phyloP scores from a whole-genome alignment of 2,888 invertebrate species.

The Nemapogon koenigi region DNA sequence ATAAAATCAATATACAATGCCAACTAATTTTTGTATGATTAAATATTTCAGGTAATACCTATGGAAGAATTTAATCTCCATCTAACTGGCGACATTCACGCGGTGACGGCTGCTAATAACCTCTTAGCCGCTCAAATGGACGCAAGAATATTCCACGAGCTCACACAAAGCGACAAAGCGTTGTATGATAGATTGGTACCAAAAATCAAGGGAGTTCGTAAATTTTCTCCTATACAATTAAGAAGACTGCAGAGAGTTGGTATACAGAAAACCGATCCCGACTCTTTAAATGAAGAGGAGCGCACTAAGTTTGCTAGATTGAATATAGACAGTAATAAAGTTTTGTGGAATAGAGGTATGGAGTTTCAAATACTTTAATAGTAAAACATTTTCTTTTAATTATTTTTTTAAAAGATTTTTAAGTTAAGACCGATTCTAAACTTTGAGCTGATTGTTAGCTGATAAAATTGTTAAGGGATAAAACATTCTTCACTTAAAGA shows the following conservation, averaged over 20 bases:
- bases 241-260: slow-evolving; percentile 75
- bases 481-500: no score
- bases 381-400: no score
- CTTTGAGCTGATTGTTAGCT: no score
- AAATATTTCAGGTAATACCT: slow-evolving; percentile 94
- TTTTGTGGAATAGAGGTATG: slow-evolving; percentile 93
- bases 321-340: slow-evolving; percentile 86
- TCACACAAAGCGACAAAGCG: slow-evolving; percentile 86
- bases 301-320: slow-evolving; percentile 80
- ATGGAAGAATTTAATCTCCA: slow-evolving; percentile 99
- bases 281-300: slow-evolving; percentile 80
- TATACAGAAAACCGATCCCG: slow-evolving; percentile 86
- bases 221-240: slow-evolving; percentile 88
- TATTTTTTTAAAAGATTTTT: no score
- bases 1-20: no score
- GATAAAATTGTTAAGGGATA: no score
- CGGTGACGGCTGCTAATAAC: slow-evolving; percentile 97
- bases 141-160: slow-evolving; percentile 95
- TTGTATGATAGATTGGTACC: slow-evolving; percentile 91
- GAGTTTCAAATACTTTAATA: no score
- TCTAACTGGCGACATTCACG: slow-evolving; percentile 97
- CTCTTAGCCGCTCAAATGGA: slow-evolving; percentile 97
- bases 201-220: slow-evolving; percentile 75
- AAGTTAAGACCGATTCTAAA: no score
- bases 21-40: no score